A percentile compares a stretch with the other conserved stretches of the same genome.
Conservation (phyloP, 2,797 vertebrate genomes). For the Dryobates pubescens region DNA sequence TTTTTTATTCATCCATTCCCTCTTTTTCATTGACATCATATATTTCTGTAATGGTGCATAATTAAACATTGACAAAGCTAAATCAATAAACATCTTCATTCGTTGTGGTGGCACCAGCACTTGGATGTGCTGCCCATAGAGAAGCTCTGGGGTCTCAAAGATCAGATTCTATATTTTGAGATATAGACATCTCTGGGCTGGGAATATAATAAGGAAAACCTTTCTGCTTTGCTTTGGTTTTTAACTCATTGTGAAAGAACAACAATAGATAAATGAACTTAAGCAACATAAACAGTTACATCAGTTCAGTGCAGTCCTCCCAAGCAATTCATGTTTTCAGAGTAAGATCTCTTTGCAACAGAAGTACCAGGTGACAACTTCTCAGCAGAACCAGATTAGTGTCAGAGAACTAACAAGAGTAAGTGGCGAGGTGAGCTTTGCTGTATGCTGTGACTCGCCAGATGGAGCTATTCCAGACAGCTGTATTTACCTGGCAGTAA, state of each 20-base stretch:
- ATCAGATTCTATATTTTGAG: slow-evolving; percentile 5
- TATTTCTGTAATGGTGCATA: slow-evolving; percentile 59
- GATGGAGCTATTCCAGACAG: slow-evolving; percentile 15
- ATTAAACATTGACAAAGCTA: slow-evolving; percentile 63
- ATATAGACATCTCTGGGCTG: neutral
- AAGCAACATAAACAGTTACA: neutral
- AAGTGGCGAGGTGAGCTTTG: neutral
- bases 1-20: slow-evolving; percentile 49
- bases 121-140: neutral
- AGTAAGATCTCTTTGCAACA: neutral
- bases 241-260: neutral
- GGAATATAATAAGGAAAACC: neutral
- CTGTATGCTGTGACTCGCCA: neutral
- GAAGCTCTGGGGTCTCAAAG: neutral
- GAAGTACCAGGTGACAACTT: neutral
- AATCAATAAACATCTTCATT: slow-evolving; percentile 54
- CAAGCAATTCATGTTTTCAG: neutral
- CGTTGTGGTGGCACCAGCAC: neutral
- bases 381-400: neutral
- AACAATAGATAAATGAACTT: neutral
- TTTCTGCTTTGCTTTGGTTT: neutral
- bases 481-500: neutral
- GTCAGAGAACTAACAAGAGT: neutral
- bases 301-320: neutral
- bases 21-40: slow-evolving; percentile 47